Base-by-base conservation (phyloP, 1,140 invertebrate species). In the Brachionus angularis region DNA sequence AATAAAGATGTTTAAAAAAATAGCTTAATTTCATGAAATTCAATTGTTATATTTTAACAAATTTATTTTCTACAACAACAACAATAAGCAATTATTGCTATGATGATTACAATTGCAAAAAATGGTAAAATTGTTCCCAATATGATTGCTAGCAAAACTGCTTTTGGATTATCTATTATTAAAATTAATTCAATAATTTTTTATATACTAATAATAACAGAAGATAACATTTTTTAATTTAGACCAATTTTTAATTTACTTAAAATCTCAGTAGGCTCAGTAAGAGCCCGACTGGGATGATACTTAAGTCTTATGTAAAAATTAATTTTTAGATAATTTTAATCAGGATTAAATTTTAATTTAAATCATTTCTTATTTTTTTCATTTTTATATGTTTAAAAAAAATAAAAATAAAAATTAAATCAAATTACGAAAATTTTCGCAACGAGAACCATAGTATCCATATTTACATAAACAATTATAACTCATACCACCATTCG, bases 61-160 rank as follows among this genome's bases (percentile, higher is more conserved):
- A n/a, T n/a, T n/a, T n/a, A n/a, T n/a, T n/a, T n/a, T n/a, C n/a
- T n/a, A 47, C 44, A 47, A 46, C 62, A 67, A 14, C 62, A 67
- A 23, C 62, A 67, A 36, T 47, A 67, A 14, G 47, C 23, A 3
- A 67, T 31, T 12, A 46, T 21, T 18, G 62, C 23, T n/a, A 67
- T 23, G 33, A 67, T 47, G 18, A 67, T 67, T 47, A 67, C 62
- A 12, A 50, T 34, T 10, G 44, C 62, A 31, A 67, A 67, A 50
- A 67, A 67, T 36, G 62, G 62, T 34, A 67, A 36, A 10, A 50
- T 67, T 31, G 62, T 67, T 31, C 62, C 62, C 16, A 67, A 49
- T 14, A 67, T 67, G 18, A 67, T 67, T 7, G 27, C 62, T n/a
- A 67, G 21, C 23, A 67, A 46, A 16, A 21, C 36, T 67, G 39